phyloP scores from a whole-genome alignment of 2,888 invertebrate species.

The Neoaliturus tenellus region DNA sequence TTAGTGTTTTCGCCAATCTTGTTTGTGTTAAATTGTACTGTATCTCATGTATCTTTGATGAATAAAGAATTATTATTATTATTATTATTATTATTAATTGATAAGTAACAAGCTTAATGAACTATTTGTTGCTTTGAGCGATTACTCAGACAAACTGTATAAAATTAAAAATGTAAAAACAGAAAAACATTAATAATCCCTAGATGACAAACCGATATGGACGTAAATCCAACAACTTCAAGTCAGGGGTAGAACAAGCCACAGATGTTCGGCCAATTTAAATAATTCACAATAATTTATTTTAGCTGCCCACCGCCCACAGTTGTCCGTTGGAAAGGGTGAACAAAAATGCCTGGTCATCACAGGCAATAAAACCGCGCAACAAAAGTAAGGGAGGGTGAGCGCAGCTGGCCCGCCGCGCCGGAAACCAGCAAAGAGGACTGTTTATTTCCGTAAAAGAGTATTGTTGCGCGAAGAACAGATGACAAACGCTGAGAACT shows the following conservation, averaged over 20 bases:
- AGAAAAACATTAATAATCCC: too few relatives aligned
- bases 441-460: constrained; percentile 55
- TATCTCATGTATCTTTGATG: too few relatives aligned
- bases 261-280: constrained; percentile 20
- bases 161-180: too few relatives aligned
- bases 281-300: constrained; percentile 35
- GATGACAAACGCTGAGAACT: constrained; percentile 30
- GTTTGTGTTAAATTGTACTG: too few relatives aligned
- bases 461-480: constrained; percentile 52
- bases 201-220: too few relatives aligned
- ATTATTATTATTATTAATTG: too few relatives aligned
- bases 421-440: constrained; percentile 32
- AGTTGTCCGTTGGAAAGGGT: constrained; percentile 34
- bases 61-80: too few relatives aligned
- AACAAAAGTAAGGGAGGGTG: constrained; percentile 21
- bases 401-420: not conserved
- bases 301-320: constrained; percentile 11
- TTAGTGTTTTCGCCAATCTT: too few relatives aligned
- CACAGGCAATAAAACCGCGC: constrained; percentile 33
- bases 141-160: too few relatives aligned
- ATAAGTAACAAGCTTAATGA: too few relatives aligned
- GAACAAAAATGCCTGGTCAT: constrained; percentile 42
- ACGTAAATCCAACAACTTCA: not conserved
- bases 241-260: not conserved
- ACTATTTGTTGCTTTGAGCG: too few relatives aligned